A percentile compares a stretch with the other conserved stretches of the same genome.
Conservation (phyloP, 2,888 invertebrate genomes). For the Metallyticus violacea region DNA sequence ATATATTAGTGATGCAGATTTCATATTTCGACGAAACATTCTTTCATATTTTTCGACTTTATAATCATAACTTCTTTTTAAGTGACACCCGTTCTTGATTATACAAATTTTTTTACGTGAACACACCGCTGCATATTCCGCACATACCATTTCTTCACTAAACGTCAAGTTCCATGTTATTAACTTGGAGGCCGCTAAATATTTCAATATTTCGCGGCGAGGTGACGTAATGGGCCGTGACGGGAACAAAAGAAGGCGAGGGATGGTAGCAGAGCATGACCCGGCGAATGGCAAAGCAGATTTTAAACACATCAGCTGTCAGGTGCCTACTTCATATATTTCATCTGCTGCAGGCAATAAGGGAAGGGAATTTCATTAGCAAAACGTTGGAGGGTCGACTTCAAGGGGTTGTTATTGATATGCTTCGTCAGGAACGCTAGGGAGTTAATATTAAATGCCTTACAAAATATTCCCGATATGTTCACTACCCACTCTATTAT, state of each 20-base stretch:
- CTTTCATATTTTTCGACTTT: no score
- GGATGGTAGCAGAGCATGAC: conserved; percentile 7
- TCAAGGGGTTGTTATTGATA: neutral
- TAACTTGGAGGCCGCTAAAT: no score
- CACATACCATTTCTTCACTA: no score
- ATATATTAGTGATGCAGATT: no score
- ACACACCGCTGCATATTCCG: no score
- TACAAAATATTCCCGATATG: neutral
- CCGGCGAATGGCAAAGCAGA: conserved; percentile 21
- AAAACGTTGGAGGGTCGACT: neutral
- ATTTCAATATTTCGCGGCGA: neutral
- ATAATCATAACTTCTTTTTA: no score
- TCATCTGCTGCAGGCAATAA: conserved; percentile 17
- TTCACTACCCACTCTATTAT: neutral
- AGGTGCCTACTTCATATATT: conserved; percentile 20
- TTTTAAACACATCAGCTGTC: conserved; percentile 28
- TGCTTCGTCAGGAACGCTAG: neutral
- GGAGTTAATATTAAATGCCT: neutral
- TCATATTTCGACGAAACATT: no score
- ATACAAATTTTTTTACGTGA: no score
- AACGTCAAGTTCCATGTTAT: no score
- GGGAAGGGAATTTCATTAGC: conserved; percentile 18
- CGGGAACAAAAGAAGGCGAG: neutral
- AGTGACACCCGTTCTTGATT: no score
- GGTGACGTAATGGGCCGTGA: neutral